Evolutionary conservation across 2,888 invertebrate species (phyloP).

Genomic region (Trypoxylon attenuatum): DNA sequence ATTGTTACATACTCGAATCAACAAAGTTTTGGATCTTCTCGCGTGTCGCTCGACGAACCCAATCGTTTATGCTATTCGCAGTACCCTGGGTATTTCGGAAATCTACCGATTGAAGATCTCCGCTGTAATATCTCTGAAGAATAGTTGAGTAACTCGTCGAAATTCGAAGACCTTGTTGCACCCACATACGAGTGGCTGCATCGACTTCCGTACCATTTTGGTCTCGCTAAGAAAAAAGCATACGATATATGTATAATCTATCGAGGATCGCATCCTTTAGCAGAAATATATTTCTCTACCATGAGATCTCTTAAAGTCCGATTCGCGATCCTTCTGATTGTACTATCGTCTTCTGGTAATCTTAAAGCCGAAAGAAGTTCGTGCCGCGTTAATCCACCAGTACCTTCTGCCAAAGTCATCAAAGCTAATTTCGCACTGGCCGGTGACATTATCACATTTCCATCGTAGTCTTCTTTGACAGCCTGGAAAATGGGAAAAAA

Average conservation of each 20-base stretch:
- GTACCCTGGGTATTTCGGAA: constrained; percentile 75
- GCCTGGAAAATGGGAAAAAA: constrained; percentile 36
- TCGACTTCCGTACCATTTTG: constrained; percentile 54
- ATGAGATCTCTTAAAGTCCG: constrained; percentile 66
- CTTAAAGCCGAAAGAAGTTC: constrained; percentile 79
- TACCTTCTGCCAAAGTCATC: constrained; percentile 80
- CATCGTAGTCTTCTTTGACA: constrained; percentile 57
- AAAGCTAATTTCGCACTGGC: constrained; percentile 80
- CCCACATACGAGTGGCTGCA: constrained; percentile 63
- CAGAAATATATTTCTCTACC: constrained; percentile 60
- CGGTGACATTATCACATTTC: constrained; percentile 82
- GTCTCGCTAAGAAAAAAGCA: constrained; percentile 41
- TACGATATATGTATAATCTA: background rate
- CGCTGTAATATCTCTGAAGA: constrained; percentile 75
- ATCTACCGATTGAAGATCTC: constrained; percentile 76
- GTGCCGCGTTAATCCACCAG: constrained; percentile 77
- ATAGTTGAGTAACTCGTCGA: constrained; percentile 74
- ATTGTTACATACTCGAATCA: background rate
- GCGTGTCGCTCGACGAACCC: constrained; percentile 78
- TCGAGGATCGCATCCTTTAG: background rate
- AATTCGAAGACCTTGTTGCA: constrained; percentile 34
- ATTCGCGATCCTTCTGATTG: constrained; percentile 49
- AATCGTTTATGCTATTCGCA: constrained; percentile 77
- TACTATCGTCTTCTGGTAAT: constrained; percentile 73
- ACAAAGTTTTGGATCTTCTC: constrained; percentile 75